Evolutionary conservation across 2,888 invertebrate species (phyloP).

Genomic region (Papilio demoleus): DNA sequence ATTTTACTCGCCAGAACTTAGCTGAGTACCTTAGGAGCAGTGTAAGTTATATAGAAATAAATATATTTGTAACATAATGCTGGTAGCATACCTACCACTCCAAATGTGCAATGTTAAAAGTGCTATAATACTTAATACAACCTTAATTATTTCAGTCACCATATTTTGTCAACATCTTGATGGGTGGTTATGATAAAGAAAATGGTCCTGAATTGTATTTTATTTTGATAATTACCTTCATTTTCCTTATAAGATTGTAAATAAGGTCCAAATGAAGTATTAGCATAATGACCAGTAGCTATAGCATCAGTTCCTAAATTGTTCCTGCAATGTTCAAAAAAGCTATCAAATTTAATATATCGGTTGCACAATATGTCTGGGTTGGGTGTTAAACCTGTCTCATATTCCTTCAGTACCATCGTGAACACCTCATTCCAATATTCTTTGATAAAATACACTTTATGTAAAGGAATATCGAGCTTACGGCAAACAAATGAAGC

Average conservation of each 20-base stretch:
- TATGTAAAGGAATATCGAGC: constrained; percentile 90
- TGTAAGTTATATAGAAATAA: constrained; percentile 74
- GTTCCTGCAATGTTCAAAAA: constrained; percentile 90
- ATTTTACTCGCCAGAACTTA: constrained; percentile 95
- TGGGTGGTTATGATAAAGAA: constrained; percentile 95
- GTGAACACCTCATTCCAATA: constrained; percentile 94
- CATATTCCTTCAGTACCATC: constrained; percentile 91
- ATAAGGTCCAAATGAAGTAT: constrained; percentile 90
- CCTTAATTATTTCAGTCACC: constrained; percentile 81
- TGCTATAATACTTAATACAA: not conserved
- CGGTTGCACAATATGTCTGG: constrained; percentile 98
- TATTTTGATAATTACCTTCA: constrained; percentile 86
- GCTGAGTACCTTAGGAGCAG: constrained; percentile 96
- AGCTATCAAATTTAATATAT: constrained; percentile 95
- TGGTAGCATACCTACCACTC: too few relatives aligned
- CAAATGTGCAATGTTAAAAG: too few relatives aligned
- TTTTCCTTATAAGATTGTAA: constrained; percentile 85
- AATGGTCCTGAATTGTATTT: constrained; percentile 94
- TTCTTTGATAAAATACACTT: constrained; percentile 96
- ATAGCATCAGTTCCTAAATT: constrained; percentile 92
- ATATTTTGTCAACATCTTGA: constrained; percentile 91
- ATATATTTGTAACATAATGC: too few relatives aligned
- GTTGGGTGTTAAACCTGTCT: constrained; percentile 95
- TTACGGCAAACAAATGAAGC: constrained; percentile 91
- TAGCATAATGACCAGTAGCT: constrained; percentile 98